Conservation (phyloP, 2,113 vertebrate species). For the Probosciger aterrimus region DNA sequence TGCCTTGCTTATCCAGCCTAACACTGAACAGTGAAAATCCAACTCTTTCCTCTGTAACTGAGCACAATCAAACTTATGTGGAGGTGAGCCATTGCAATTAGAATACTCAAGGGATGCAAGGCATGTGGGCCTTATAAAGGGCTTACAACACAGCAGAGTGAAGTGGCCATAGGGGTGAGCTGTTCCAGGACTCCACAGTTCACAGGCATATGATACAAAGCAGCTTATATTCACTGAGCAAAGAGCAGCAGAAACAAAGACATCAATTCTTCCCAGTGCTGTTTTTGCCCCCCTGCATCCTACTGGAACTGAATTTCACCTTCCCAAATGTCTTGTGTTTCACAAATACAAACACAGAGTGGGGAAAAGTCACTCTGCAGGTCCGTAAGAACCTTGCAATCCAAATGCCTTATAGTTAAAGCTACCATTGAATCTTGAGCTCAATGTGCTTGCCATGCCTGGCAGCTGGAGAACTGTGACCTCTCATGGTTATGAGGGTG, state of each 20-base stretch:
- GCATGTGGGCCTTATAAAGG: neutral
- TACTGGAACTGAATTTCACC: neutral
- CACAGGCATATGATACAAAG: neutral
- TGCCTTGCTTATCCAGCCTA: neutral
- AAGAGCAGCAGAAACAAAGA: neutral
- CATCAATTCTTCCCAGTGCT: neutral
- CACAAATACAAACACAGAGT: accelerated
- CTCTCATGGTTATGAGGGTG: neutral
- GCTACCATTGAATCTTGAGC: neutral
- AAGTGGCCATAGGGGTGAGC: neutral
- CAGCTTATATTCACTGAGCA: neutral
- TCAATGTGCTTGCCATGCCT: accelerated
- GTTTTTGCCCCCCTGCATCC: neutral
- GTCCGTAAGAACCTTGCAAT: neutral
- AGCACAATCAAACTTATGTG: neutral
- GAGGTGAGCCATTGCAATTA: neutral
- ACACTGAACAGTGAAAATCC: neutral
- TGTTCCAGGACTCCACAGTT: neutral
- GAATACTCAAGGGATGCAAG: neutral
- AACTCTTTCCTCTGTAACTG: neutral
- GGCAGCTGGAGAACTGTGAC: neutral
- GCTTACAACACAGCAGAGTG: neutral
- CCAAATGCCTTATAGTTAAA: neutral
- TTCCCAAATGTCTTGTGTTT: neutral
- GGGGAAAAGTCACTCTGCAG: neutral